Conservation (phyloP, 2,888 invertebrate genomes). For the Acanthoscelides obtectus region DNA sequence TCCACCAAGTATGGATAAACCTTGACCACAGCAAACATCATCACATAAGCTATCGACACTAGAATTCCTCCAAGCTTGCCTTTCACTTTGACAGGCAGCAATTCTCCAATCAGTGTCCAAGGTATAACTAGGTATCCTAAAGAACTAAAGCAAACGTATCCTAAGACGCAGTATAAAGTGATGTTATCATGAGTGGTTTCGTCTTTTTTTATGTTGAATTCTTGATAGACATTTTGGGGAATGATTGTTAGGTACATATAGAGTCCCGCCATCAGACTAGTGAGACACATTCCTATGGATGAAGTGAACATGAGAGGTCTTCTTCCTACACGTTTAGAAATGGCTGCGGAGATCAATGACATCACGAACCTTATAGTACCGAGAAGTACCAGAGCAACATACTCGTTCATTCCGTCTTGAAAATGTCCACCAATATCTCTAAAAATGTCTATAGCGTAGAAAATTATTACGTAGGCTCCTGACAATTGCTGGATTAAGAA, state of each 20-base stretch:
- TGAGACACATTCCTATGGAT: conserved; percentile 52
- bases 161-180: conserved; percentile 47
- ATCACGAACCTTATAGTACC: conserved; percentile 52
- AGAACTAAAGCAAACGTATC: conserved; percentile 52
- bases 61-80: conserved; percentile 52
- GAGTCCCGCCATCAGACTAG: conserved; percentile 44
- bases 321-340: conserved; percentile 51
- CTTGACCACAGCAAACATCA: conserved; percentile 54
- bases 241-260: conserved; percentile 33
- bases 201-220: conserved; percentile 29
- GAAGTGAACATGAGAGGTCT: conserved; percentile 51
- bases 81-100: conserved; percentile 51
- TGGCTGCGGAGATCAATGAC: conserved; percentile 49
- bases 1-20: conserved; percentile 49
- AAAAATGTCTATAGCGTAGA: conserved; percentile 55
- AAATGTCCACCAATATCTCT: conserved; percentile 48
- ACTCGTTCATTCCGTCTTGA: conserved; percentile 47
- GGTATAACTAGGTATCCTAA: conserved; percentile 55
- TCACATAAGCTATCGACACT: conserved; percentile 51
- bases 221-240: conserved; percentile 29
- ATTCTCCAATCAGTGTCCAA: conserved; percentile 55
- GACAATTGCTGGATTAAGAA: conserved; percentile 55
- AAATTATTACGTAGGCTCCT: conserved; percentile 55
- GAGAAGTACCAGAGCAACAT: conserved; percentile 49
- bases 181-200: conserved; percentile 40